Evolutionary conservation across 2,797 vertebrate species (phyloP).

Genomic region (Mus caroli): DNA sequence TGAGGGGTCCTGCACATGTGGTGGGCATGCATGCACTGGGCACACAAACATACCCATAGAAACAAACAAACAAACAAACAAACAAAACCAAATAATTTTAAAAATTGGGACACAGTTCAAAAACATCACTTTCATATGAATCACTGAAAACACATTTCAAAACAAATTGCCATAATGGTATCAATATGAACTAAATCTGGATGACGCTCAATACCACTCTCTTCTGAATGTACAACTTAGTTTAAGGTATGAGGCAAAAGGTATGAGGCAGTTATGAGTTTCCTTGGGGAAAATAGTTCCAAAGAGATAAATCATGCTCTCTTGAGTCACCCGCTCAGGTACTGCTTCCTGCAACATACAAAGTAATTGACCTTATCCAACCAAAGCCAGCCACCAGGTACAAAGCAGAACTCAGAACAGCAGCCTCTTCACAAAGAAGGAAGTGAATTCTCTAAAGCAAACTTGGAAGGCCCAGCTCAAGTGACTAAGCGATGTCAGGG

Average conservation of each 20-base stretch:
- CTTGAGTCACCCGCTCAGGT: not conserved
- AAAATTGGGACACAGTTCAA: slow-evolving; percentile 39
- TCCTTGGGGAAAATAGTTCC: slow-evolving; percentile 38
- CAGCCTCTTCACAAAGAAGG: not conserved
- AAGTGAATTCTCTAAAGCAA: not conserved
- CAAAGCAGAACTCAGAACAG: not conserved
- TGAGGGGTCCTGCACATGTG: not conserved
- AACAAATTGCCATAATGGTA: slow-evolving; percentile 6
- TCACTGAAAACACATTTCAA: slow-evolving; percentile 47
- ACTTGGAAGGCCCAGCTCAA: not conserved
- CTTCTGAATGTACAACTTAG: slow-evolving; percentile 57
- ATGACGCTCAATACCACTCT: not conserved
- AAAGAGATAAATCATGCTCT: slow-evolving; percentile 18
- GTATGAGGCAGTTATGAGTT: not conserved
- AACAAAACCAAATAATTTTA: not conserved
- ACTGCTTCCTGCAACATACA: not conserved
- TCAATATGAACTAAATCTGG: slow-evolving; percentile 40
- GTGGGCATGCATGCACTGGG: no score
- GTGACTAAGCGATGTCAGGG: not conserved
- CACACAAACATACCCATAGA: not conserved
- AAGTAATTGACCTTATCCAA: not conserved
- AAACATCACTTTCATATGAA: slow-evolving; percentile 41
- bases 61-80: not conserved
- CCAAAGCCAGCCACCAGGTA: not conserved
- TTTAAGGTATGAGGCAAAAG: slow-evolving; percentile 44